phyloP scores from a whole-genome alignment of 2,113 vertebrate species.

The Gnathonemus echidnorhynchus region DNA sequence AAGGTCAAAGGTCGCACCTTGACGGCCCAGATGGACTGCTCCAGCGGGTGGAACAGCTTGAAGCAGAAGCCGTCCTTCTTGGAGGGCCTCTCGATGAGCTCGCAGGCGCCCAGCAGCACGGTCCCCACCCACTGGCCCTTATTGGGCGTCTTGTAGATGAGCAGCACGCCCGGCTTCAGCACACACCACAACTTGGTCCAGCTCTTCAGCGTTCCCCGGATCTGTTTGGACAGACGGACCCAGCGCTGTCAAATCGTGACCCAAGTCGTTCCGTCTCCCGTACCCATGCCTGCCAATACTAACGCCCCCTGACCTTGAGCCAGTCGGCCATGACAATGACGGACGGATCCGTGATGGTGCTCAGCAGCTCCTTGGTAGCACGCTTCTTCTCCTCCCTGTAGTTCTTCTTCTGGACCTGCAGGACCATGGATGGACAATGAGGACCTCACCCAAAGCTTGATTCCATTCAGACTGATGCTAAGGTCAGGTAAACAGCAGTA shows the following conservation, averaged over 20 bases:
- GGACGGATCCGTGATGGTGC: slow-evolving; percentile 93
- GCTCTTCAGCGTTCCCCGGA: slow-evolving; percentile 93
- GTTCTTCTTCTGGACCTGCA: slow-evolving; percentile 97
- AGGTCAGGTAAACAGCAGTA: not conserved
- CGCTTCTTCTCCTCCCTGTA: slow-evolving; percentile 97
- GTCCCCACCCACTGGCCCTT: slow-evolving; percentile 98
- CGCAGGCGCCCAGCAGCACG: slow-evolving; percentile 91
- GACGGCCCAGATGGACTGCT: slow-evolving; percentile 97
- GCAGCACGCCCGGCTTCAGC: slow-evolving; percentile 89
- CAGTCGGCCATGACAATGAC: slow-evolving; percentile 98
- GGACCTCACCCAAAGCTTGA: not conserved
- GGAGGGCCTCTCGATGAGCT: slow-evolving; percentile 96
- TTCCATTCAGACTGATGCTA: not conserved
- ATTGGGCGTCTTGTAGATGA: slow-evolving; percentile 95
- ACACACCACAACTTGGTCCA: slow-evolving; percentile 99
- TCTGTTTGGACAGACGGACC: slow-evolving; percentile 52
- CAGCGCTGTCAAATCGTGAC: not conserved
- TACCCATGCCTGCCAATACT: not conserved
- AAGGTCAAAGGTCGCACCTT: slow-evolving; percentile 65
- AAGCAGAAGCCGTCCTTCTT: slow-evolving; percentile 99
- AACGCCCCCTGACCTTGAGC: slow-evolving; percentile 73
- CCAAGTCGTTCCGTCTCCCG: too few relatives aligned
- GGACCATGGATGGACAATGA: not conserved
- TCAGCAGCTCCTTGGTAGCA: slow-evolving; percentile 93
- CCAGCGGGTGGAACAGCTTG: slow-evolving; percentile 96